Conservation (phyloP, 2,113 vertebrate species). For the Crotalus horridus region DNA sequence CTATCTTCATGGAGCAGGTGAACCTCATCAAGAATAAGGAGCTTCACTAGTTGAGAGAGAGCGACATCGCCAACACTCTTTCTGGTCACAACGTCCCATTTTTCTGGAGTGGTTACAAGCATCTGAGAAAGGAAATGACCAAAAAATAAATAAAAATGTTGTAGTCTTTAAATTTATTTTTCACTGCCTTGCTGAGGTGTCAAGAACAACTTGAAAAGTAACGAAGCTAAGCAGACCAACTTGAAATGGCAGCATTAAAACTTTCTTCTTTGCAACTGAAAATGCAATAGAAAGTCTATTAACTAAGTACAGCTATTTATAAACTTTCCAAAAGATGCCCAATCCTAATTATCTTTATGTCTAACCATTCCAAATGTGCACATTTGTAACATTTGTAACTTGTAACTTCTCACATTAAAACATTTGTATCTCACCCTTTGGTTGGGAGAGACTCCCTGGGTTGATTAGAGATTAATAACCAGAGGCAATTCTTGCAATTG, state of each 20-base stretch:
- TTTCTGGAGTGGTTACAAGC: conserved; percentile 98
- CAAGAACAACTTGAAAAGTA: neutral
- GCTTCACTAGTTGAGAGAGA: conserved; percentile 90
- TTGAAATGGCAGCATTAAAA: neutral
- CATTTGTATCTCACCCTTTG: neutral
- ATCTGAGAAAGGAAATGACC: conserved; percentile 71
- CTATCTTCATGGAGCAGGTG: conserved; percentile 95
- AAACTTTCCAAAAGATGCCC: neutral
- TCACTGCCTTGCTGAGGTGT: neutral
- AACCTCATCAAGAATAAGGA: conserved; percentile 96
- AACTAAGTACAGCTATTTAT: neutral
- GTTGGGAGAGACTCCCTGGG: neutral
- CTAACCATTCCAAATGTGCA: neutral
- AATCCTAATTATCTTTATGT: neutral
- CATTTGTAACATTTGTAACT: no score
- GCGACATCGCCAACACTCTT: conserved; percentile 97
- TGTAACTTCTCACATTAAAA: neutral
- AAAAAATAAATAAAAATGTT: neutral
- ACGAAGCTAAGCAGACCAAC: neutral
- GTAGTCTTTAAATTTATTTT: neutral
- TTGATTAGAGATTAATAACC: neutral
- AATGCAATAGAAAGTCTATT: neutral
- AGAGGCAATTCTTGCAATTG: neutral
- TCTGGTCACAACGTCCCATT: conserved; percentile 98
- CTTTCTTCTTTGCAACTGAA: neutral